These are phyloP conservation scores for Plusia festucae DNA, from an alignment of 2,888 invertebrate species.

Conservation along the genomic window DNA sequence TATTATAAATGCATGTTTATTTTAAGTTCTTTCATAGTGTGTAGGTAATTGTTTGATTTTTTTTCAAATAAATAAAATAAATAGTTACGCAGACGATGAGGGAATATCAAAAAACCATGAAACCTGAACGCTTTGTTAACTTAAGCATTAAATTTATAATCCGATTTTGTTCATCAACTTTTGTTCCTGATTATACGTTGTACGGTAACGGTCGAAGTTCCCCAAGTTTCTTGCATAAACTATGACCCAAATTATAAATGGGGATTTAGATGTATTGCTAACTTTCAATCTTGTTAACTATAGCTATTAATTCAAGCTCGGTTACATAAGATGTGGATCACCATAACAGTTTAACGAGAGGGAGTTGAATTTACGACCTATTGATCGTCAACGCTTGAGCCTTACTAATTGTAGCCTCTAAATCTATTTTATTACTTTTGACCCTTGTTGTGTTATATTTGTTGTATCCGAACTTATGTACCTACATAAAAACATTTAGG, in stretches of 20 bases:
- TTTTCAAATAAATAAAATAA: too few relatives aligned
- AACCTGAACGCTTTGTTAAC: too few relatives aligned
- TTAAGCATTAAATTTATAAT: too few relatives aligned
- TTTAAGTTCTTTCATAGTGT: too few relatives aligned
- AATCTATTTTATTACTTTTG: conserved; percentile 6
- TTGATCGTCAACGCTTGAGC: conserved; percentile 2
- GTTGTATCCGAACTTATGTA: too few relatives aligned
- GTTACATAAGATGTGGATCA: conserved; percentile 6
- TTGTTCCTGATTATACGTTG: too few relatives aligned
- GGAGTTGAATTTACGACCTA: conserved; percentile 7
- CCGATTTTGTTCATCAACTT: too few relatives aligned
- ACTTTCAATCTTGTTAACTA: conserved; percentile 9
- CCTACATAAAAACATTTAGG: too few relatives aligned
- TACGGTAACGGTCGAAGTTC: neutral
- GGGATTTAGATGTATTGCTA: neutral
- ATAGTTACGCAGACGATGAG: too few relatives aligned
- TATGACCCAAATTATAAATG: conserved; percentile 1
- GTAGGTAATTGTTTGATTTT: too few relatives aligned
- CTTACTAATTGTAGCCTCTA: neutral
- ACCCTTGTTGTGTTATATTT: neutral
- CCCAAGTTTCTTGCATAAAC: neutral
- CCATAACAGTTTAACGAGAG: conserved; percentile 9
- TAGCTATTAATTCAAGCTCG: neutral
- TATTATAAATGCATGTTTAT: too few relatives aligned
- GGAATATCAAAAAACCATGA: too few relatives aligned